phyloP scores from a whole-genome alignment of 2,797 vertebrate genomes.

The Cirrhinus mrigala region DNA sequence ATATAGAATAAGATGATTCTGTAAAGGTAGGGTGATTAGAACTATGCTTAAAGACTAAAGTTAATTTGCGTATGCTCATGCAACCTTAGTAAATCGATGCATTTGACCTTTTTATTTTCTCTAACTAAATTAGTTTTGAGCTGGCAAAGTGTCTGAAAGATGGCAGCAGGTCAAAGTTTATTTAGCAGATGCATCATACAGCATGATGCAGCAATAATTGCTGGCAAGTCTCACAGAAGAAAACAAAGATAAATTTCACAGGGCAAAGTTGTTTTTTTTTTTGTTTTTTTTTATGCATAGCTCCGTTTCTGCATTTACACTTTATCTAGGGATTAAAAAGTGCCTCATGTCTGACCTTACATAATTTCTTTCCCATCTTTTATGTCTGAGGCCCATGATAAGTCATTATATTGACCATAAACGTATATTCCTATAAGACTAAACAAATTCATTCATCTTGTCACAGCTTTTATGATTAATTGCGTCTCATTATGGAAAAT shows the following conservation, averaged over 20 bases:
- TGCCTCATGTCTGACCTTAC: background rate
- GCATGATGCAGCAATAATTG: conserved; percentile 18
- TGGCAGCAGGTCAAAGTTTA: conserved; percentile 13
- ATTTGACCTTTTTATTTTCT: conserved; percentile 22
- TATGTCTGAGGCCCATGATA: background rate
- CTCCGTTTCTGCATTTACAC: background rate
- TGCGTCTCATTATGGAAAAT: conserved; percentile 34
- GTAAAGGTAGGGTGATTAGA: background rate
- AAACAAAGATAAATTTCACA: background rate
- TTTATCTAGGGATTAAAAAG: background rate
- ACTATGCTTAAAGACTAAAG: background rate
- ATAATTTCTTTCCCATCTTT: background rate
- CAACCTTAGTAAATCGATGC: background rate
- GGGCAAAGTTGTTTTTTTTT: background rate
- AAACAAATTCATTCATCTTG: conserved; percentile 22
- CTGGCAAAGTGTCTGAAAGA: conserved; percentile 12
- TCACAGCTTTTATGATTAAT: conserved; percentile 31
- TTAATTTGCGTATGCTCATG: background rate
- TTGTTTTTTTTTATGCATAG: too few relatives aligned
- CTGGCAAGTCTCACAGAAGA: background rate
- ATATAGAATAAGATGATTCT: background rate
- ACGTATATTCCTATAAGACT: background rate
- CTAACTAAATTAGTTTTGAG: conserved; percentile 9
- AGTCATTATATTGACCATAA: background rate
- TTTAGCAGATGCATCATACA: conserved; percentile 3